These are phyloP conservation scores for Drosophila paracracens DNA, from an alignment of 2,888 invertebrate genomes.

Conservation along the genomic window DNA sequence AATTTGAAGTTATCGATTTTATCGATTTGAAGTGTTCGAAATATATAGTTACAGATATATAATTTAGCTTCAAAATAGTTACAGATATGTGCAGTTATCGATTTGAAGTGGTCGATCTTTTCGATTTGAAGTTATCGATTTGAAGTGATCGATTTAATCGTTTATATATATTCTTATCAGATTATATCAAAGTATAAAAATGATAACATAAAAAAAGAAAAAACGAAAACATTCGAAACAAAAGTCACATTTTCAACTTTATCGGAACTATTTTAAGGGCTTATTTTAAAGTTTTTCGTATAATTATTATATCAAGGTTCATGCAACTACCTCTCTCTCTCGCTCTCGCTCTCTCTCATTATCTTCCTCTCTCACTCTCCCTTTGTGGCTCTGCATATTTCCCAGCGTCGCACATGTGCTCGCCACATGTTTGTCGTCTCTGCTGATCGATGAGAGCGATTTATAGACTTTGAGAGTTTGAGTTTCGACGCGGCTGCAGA, in stretches of 20 bases:
- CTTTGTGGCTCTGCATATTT: neutral
- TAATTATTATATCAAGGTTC: neutral
- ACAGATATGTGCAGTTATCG: neutral
- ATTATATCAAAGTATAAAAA: too few relatives aligned
- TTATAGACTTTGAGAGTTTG: constrained; percentile 23
- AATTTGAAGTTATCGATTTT: neutral
- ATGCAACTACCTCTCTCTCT: neutral
- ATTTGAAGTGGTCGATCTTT: neutral
- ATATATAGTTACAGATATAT: neutral
- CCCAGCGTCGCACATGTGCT: constrained; percentile 13
- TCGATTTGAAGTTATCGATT: neutral
- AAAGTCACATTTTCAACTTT: neutral
- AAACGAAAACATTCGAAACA: too few relatives aligned
- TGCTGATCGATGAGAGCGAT: constrained; percentile 19
- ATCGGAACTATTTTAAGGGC: neutral
- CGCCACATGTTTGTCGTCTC: constrained; percentile 22
- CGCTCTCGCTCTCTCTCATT: neutral
- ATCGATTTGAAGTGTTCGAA: neutral
- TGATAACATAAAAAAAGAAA: too few relatives aligned
- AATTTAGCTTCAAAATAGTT: neutral
- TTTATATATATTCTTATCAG: too few relatives aligned
- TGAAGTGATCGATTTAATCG: neutral
- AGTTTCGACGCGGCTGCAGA: constrained; percentile 17
- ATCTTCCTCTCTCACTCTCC: too few relatives aligned
- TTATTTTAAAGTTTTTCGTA: neutral